These are phyloP conservation scores for Rutpela maculata DNA, from an alignment of 2,888 invertebrate genomes.

Conservation along the genomic window DNA sequence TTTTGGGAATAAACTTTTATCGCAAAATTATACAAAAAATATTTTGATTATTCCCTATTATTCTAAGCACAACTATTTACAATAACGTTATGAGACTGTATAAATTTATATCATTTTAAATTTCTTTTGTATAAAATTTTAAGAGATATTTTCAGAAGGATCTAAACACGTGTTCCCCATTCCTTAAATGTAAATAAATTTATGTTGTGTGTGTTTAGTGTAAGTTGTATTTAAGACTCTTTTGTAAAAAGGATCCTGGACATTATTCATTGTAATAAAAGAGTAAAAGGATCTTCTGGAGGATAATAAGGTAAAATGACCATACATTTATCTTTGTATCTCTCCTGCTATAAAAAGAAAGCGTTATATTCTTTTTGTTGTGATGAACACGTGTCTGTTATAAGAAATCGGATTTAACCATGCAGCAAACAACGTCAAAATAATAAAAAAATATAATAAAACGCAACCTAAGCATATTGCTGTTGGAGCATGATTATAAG, in stretches of 20 bases:
- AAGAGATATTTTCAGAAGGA: background rate
- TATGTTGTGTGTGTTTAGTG: conserved; percentile 31
- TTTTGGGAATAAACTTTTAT: background rate
- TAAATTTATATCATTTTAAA: background rate
- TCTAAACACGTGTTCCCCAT: background rate
- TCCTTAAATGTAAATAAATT: conserved; percentile 6
- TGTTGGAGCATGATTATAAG: too few species aligned
- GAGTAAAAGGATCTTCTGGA: conserved; percentile 15
- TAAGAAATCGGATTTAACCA: too few species aligned
- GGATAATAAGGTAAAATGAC: conserved; percentile 38
- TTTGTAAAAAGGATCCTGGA: conserved; percentile 21
- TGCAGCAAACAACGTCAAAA: too few species aligned
- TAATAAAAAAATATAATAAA: too few species aligned
- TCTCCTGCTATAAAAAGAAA: conserved; percentile 4
- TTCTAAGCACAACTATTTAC: background rate
- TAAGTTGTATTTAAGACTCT: conserved; percentile 26
- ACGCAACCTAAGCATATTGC: too few species aligned
- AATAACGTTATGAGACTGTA: background rate
- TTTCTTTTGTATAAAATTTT: background rate
- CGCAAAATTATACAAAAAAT: conserved; percentile 5
- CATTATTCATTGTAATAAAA: conserved; percentile 31
- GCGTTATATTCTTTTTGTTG: background rate
- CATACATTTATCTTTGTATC: conserved; percentile 29
- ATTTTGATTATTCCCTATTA: background rate
- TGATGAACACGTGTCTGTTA: too few species aligned